phyloP scores from a whole-genome alignment of 2,797 vertebrate genomes.

The Tenualosa ilisha region DNA sequence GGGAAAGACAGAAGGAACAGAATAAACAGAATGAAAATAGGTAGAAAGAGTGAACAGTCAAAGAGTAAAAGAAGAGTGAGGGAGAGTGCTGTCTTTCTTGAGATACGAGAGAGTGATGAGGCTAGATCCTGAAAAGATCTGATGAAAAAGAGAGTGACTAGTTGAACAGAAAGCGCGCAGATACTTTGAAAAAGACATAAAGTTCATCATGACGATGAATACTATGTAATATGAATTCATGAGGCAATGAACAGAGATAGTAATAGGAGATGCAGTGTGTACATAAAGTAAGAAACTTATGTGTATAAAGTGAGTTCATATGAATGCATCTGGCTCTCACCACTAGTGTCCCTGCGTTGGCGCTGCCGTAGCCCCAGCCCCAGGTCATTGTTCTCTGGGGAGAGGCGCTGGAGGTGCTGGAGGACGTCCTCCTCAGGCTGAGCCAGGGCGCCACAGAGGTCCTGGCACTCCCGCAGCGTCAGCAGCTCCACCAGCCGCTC shows the following conservation, averaged over 20 bases:
- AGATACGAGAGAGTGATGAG: background rate
- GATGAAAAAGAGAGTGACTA: no score
- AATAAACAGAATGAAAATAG: background rate
- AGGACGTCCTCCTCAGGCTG: conserved; percentile 66
- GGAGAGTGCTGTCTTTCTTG: background rate
- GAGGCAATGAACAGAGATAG: no score
- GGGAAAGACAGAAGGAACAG: no score
- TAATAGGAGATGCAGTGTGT: no score
- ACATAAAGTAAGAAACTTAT: no score
- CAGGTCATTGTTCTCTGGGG: conserved; percentile 56
- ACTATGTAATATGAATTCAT: background rate
- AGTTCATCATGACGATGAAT: no score
- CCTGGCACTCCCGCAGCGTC: conserved; percentile 75
- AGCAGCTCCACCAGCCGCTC: conserved; percentile 79
- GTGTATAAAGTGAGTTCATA: no score
- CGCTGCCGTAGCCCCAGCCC: conserved; percentile 47
- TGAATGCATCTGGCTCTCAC: background rate
- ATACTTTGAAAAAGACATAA: no score
- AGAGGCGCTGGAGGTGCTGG: conserved; percentile 61
- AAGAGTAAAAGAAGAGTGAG: background rate
- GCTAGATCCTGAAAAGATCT: no score
- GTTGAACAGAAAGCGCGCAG: no score
- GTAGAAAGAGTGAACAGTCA: background rate
- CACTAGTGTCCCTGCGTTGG: conserved; percentile 62
- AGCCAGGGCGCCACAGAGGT: conserved; percentile 71